Conservation (phyloP, 2,888 invertebrate species). For the Ophonus ardosiacus region DNA sequence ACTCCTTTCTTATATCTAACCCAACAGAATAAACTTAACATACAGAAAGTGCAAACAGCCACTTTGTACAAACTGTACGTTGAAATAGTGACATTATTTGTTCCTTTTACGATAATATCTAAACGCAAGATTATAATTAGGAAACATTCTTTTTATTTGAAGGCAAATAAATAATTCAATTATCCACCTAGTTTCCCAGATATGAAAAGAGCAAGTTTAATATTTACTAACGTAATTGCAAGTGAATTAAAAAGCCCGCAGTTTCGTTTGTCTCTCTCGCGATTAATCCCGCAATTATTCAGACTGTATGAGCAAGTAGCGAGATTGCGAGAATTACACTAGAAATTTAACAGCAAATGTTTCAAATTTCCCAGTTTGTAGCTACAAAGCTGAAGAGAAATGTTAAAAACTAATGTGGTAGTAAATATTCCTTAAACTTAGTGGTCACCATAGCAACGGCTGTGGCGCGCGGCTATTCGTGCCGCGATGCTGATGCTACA, state of each 20-base stretch:
- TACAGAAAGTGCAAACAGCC: no score
- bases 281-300: constrained; percentile 22
- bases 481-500: constrained; percentile 31
- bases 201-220: neutral
- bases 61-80: no score
- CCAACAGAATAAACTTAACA: no score
- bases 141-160: no score
- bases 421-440: constrained; percentile 34
- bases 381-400: constrained; percentile 15
- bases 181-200: no score
- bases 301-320: neutral
- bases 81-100: no score
- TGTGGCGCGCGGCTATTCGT: neutral
- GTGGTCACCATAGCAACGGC: constrained; percentile 25
- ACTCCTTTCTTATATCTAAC: no score
- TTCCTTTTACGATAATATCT: no score
- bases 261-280: neutral
- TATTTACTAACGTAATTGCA: neutral
- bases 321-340: constrained; percentile 13
- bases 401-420: constrained; percentile 30
- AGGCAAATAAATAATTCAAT: no score
- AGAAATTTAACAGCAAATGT: constrained; percentile 34
- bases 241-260: neutral
- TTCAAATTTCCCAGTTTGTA: constrained; percentile 13
- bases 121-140: no score